phyloP scores from a whole-genome alignment of 2,797 vertebrate species.

The Zalophus californianus region DNA sequence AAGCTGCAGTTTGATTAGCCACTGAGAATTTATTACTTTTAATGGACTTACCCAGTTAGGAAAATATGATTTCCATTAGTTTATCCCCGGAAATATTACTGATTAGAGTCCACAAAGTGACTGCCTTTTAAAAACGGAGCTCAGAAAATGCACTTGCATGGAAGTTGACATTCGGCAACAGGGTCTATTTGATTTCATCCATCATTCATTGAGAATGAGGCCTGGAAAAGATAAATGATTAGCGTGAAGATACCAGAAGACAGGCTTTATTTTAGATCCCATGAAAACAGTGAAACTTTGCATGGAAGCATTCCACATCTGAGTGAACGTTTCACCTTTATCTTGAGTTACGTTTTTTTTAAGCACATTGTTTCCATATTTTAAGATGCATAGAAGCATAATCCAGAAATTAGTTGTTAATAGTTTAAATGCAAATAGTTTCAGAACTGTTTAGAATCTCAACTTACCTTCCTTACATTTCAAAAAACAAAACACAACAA shows the following conservation, averaged over 20 bases:
- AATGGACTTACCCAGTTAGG: neutral
- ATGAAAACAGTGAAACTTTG: conserved; percentile 53
- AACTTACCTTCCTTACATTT: conserved; percentile 35
- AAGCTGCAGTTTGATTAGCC: neutral
- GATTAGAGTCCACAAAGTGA: conserved; percentile 24
- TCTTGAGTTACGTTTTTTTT: conserved; percentile 69
- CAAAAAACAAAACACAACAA: neutral
- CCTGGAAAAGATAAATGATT: neutral
- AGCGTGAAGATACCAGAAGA: neutral
- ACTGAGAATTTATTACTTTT: neutral
- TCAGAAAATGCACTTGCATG: conserved; percentile 28
- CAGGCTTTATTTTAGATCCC: conserved; percentile 40
- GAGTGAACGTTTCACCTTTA: conserved; percentile 74
- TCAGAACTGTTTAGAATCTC: conserved; percentile 57
- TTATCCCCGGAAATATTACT: conserved; percentile 21
- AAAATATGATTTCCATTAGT: conserved; percentile 15
- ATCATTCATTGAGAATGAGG: conserved; percentile 52
- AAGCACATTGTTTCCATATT: conserved; percentile 71
- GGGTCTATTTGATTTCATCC: conserved; percentile 25
- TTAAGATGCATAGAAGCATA: conserved; percentile 61
- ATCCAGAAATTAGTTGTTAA: conserved; percentile 44
- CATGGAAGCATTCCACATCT: conserved; percentile 68
- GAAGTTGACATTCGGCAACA: neutral
- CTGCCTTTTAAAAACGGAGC: conserved; percentile 6
- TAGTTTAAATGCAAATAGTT: conserved; percentile 2